phyloP scores from a whole-genome alignment of 2,888 invertebrate species.

The Mechanitis mazaeus region DNA sequence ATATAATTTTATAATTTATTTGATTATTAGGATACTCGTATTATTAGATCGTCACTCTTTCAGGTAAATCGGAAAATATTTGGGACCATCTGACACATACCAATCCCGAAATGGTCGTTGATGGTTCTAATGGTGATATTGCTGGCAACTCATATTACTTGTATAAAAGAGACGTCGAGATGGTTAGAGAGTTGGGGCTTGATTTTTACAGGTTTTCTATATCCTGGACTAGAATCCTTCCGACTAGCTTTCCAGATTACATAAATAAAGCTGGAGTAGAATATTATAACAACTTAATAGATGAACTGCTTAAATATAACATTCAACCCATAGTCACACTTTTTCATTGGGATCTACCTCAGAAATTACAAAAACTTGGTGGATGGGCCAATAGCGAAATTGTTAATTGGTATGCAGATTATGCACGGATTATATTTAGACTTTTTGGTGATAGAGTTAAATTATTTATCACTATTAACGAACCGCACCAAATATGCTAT shows the following conservation, averaged over 20 bases:
- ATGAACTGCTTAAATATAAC: constrained; percentile 66
- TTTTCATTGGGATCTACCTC: constrained; percentile 63
- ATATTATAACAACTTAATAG: constrained; percentile 52
- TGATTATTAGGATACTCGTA: neutral
- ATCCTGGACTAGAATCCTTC: constrained; percentile 78
- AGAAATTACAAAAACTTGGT: constrained; percentile 44
- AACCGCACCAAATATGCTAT: constrained; percentile 53
- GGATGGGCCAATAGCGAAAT: constrained; percentile 61
- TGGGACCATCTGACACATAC: constrained; percentile 76
- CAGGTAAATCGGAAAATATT: constrained; percentile 70
- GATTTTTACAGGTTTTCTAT: constrained; percentile 71
- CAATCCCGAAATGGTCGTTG: constrained; percentile 57
- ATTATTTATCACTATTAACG: constrained; percentile 76
- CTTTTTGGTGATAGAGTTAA: constrained; percentile 62
- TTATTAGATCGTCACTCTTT: constrained; percentile 12
- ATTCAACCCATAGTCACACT: constrained; percentile 75
- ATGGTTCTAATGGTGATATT: constrained; percentile 72
- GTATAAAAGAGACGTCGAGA: constrained; percentile 65
- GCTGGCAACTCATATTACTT: constrained; percentile 75
- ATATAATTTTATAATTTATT: neutral
- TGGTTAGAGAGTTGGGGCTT: constrained; percentile 50
- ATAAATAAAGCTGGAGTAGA: constrained; percentile 60
- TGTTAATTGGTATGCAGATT: constrained; percentile 56
- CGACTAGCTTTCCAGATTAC: constrained; percentile 63
- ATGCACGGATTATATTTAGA: constrained; percentile 50